Conservation (phyloP, 1,140 invertebrate genomes). For the Drosophila setifemur region DNA sequence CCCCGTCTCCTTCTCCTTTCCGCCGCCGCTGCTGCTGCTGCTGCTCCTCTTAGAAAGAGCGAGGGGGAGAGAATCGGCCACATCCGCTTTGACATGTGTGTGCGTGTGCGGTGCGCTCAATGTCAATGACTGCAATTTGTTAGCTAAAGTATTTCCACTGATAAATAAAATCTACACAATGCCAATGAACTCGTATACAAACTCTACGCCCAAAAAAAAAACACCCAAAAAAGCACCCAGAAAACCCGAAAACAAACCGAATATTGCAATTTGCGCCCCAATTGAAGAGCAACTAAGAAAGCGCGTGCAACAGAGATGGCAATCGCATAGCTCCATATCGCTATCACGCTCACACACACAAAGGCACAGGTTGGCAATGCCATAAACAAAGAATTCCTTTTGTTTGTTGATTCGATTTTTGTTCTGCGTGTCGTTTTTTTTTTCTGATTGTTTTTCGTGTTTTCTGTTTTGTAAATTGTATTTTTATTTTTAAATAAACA, state of each 20-base stretch:
- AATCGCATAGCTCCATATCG: neutral
- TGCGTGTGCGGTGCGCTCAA: conserved; percentile 29
- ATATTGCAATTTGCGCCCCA: conserved; percentile 61
- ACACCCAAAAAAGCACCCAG: conserved; percentile 13
- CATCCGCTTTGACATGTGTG: conserved; percentile 54
- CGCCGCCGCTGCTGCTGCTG: too few species aligned
- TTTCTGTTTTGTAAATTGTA: conserved; percentile 52
- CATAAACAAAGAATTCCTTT: conserved; percentile 78
- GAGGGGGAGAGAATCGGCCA: conserved; percentile 8
- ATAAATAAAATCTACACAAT: conserved; percentile 75
- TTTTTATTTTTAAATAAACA: conserved; percentile 77
- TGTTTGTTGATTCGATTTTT: conserved; percentile 62
- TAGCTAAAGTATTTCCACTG: conserved; percentile 79
- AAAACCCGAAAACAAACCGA: conserved; percentile 39
- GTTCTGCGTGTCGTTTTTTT: conserved; percentile 19
- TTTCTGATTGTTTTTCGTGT: too few species aligned
- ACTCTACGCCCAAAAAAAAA: conserved; percentile 24
- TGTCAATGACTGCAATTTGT: conserved; percentile 82
- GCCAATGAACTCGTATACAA: conserved; percentile 57
- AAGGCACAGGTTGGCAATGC: conserved; percentile 59
- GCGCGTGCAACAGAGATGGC: conserved; percentile 16
- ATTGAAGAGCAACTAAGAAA: conserved; percentile 44
- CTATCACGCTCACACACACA: neutral
- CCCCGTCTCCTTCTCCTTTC: conserved; percentile 1
- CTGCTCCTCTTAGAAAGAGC: neutral